Evolutionary conservation across 2,888 invertebrate species (phyloP), one percentile per base, ranked within the genome.

Genomic region (Athalia rosae): DNA sequence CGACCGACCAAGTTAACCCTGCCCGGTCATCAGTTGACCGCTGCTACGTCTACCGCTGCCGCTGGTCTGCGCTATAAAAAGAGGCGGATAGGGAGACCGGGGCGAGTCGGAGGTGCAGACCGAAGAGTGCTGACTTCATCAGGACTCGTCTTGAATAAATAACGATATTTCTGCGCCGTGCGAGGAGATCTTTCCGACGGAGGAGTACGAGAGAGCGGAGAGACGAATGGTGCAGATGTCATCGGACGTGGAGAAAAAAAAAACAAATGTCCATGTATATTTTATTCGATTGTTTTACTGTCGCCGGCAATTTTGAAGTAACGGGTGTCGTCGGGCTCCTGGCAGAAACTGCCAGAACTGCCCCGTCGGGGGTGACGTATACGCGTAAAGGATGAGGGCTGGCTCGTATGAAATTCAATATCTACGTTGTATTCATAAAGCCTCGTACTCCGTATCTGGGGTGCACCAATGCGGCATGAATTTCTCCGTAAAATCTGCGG

Each of bases 91-190:
- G 56, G 28, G 28, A 78, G 61, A 64, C n/a, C n/a, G n/a, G 59
- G 15, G 71, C 15, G 62, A 48, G 45, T 41, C 3, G 9, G 66
- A 28, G 76, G 53, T 47, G 62, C 11, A 41, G 62, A 48, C 41
- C n/a, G 61, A 13, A 63, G 50, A 66, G 77, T 73, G 73, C 77
- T 77, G 77, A 77, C 77, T 77, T 77, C 71, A 71, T 77, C 73
- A 62, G 61, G 69, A 9, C 69, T 71, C 62, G 71, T n/a, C 77
- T 77, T 77, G 77, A 77, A 77, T 77, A 77, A 77, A 77, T 73
- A 77, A 77, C 69, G 69, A 77, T 15, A 48, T 58, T 67, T 59
- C 67, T 67, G 7, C 47, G 13, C 45, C 59, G 69, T 6, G 15
- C 56, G 76, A 11, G 74, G 58, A 53, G 50, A 56, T 15, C 61